phyloP scores from a whole-genome alignment of 2,797 vertebrate species.

The Myotis pilosus region DNA sequence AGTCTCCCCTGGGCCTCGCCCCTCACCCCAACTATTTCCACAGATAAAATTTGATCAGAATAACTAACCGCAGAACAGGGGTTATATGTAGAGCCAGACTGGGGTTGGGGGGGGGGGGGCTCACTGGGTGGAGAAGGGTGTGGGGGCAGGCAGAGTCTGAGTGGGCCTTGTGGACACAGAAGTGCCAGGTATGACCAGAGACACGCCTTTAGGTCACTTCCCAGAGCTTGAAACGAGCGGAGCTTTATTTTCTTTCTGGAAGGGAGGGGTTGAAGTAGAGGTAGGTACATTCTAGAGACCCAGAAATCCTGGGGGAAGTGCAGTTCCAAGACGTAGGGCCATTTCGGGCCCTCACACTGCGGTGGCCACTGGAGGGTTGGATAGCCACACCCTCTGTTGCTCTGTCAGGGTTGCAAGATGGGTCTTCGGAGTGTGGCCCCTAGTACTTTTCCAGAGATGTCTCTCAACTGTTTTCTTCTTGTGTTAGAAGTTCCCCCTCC shows the following conservation, averaged over 20 bases:
- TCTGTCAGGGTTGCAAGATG: background rate
- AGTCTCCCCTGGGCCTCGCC: background rate
- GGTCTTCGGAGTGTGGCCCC: background rate
- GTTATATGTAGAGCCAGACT: background rate
- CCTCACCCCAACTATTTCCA: background rate
- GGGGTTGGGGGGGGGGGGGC: no score
- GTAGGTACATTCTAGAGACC: background rate
- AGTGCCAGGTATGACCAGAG: background rate
- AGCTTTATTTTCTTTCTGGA: background rate
- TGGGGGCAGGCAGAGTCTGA: background rate
- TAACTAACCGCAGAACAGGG: background rate
- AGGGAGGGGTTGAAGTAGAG: background rate
- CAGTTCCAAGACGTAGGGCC: background rate
- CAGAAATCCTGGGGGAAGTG: background rate
- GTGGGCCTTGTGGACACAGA: background rate
- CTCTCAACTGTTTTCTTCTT: background rate
- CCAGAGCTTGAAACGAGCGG: background rate
- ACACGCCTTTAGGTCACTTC: background rate
- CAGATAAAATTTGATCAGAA: background rate
- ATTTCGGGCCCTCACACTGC: background rate
- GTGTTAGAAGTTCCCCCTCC: background rate
- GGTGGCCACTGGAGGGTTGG: background rate
- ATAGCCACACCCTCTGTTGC: background rate
- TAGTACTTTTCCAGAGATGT: background rate
- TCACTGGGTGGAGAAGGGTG: fast-evolving